A percentile compares a stretch with the other conserved stretches of the same genome.
Evolutionary conservation across 2,797 vertebrate species (phyloP).

Genomic region (Argya squamiceps): DNA sequence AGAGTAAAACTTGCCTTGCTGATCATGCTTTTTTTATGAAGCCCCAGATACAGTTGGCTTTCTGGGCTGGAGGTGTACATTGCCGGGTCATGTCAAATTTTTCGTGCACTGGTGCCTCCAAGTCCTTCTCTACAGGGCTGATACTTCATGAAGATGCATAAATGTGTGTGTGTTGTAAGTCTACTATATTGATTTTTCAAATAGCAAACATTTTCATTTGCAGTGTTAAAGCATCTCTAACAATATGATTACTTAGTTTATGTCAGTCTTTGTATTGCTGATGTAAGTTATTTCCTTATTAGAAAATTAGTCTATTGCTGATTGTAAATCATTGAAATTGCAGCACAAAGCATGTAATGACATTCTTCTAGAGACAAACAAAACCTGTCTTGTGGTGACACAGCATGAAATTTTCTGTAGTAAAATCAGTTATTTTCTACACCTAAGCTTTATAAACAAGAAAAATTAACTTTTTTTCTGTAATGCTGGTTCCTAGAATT

Average conservation of each 20-base stretch:
- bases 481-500: background rate
- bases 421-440: background rate
- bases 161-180: background rate
- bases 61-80: background rate
- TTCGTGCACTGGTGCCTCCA: accelerated
- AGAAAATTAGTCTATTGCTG: background rate
- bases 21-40: background rate
- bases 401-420: background rate
- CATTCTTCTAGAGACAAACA: background rate
- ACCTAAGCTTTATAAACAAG: background rate
- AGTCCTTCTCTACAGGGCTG: background rate
- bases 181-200: background rate
- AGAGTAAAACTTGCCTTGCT: background rate
- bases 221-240: background rate
- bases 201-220: background rate
- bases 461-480: background rate
- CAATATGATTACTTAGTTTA: background rate
- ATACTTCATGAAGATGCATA: background rate
- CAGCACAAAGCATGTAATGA: background rate
- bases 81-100: background rate
- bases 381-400: background rate
- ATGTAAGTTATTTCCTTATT: background rate
- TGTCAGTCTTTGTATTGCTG: background rate
- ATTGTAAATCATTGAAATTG: background rate
- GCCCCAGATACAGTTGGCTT: accelerated